A percentile compares a stretch with the other conserved stretches of the same genome.
Evolutionary conservation across 2,797 vertebrate species (phyloP).

Genomic region (Paedocypris micromegethes): DNA sequence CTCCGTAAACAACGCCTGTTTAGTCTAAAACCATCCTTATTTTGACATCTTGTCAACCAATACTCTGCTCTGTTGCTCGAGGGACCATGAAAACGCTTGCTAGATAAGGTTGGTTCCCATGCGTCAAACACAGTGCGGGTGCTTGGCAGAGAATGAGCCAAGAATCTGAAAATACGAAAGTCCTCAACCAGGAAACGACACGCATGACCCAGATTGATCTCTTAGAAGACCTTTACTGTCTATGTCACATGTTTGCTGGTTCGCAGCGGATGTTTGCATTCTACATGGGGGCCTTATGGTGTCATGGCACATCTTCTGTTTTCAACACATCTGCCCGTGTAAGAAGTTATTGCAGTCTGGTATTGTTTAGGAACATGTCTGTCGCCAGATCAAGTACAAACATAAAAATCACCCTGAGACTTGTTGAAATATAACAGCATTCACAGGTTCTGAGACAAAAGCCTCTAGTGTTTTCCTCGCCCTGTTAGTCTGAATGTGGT

Average conservation of each 20-base stretch:
- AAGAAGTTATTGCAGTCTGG: constrained; percentile 60
- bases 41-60: constrained; percentile 61
- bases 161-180: constrained; percentile 1
- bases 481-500: constrained; percentile 35
- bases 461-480: constrained; percentile 55
- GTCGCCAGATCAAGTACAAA: constrained; percentile 62
- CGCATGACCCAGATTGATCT: constrained; percentile 35
- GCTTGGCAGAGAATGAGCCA: neutral
- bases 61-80: constrained; percentile 53
- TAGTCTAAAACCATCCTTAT: constrained; percentile 62
- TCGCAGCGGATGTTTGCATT: constrained; percentile 49
- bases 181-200: constrained; percentile 33
- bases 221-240: constrained; percentile 18
- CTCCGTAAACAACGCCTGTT: constrained; percentile 51
- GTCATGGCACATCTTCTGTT: constrained; percentile 57
- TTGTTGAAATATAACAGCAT: constrained; percentile 54
- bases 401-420: constrained; percentile 59
- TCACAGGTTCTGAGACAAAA: constrained; percentile 52
- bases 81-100: constrained; percentile 21
- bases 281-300: constrained; percentile 54
- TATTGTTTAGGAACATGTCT: constrained; percentile 66
- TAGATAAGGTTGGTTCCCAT: constrained; percentile 10
- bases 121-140: constrained; percentile 18
- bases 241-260: constrained; percentile 24
- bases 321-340: constrained; percentile 57